Evolutionary conservation across 2,888 invertebrate species (phyloP), one percentile per base, ranked within the genome.

Genomic region (Chymomyza procnemis): DNA sequence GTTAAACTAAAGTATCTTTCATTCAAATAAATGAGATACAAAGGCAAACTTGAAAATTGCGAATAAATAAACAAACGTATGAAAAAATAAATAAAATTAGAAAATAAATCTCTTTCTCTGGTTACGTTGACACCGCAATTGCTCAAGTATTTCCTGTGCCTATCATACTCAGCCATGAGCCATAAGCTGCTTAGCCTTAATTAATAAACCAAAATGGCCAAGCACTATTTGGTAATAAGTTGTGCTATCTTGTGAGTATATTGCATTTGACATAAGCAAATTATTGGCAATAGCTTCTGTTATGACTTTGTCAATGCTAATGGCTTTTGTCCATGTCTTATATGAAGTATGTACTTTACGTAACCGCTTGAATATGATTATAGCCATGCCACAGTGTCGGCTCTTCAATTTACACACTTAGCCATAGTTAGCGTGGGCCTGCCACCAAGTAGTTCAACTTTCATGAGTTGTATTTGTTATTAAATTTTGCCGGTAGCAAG

Each of bases 231-330:
- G 60, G 18, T 4, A 58, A 58, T 9, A 55, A 54, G 19, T 22
- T 61, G 62, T 67, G 54, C 34, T 78, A 71, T 66, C 61, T 47
- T 60, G 64, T 60, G 50, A 6, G 18, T 3, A 50, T 50, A 6
- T 50, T 50, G 50, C 66, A 70, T 64, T 66, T 73, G 69, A 77
- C 79, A 81, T 79, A 79, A 69, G 69, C 69, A 68, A 79, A 75
- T 66, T 69, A 77, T 73, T 75, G 65, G 72, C 69, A 59, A 69
- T 63, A 63, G 52, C 66, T 68, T 64, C 62, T 54, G 61, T 61
- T 22, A 55, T 26, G 55, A 48, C 21, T 14, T 69, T 69, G 18
- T 41, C 34, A 41, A 12, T 9, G 9, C 4, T 48, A 6, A 22
- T 12, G 4, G 2, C 54, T 60, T 69, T 55, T 6, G 64, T 12